Percentiles rank a stretch among this genome's conserved stretches.
Conservation (phyloP, 2,888 invertebrate genomes). For the Acrocyrtus sp. region DNA sequence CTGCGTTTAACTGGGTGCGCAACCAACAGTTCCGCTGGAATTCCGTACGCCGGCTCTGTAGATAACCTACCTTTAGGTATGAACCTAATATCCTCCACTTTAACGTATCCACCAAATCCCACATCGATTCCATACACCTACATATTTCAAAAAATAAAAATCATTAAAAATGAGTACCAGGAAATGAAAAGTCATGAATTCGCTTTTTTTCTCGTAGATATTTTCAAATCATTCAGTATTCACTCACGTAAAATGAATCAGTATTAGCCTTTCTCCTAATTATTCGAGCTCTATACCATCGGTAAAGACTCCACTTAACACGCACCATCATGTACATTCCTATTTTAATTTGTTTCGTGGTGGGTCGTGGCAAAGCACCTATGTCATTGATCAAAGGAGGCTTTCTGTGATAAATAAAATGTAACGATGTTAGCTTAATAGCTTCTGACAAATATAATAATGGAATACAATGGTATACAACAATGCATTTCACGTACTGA, state of each 20-base stretch:
- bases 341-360: background rate
- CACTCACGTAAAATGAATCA: no score
- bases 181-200: background rate
- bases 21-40: background rate
- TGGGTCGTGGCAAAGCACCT: no score
- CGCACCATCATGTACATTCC: conserved; percentile 17
- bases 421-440: no score
- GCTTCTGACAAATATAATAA: no score
- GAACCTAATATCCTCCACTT: background rate
- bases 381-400: no score
- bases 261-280: no score
- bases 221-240: background rate
- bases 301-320: background rate
- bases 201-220: background rate
- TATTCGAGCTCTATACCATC: conserved; percentile 10
- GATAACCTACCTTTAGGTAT: background rate
- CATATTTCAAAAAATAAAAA: background rate
- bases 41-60: background rate
- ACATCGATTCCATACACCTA: conserved; percentile 19
- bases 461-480: no score
- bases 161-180: no score
- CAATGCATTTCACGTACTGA: no score
- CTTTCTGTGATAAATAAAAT: no score
- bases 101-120: background rate
- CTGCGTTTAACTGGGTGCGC: background rate